Percentiles rank a stretch among this genome's conserved stretches.
These are phyloP conservation scores for Clinocottus analis DNA, from an alignment of 2,113 vertebrate genomes.

Conservation along the genomic window DNA sequence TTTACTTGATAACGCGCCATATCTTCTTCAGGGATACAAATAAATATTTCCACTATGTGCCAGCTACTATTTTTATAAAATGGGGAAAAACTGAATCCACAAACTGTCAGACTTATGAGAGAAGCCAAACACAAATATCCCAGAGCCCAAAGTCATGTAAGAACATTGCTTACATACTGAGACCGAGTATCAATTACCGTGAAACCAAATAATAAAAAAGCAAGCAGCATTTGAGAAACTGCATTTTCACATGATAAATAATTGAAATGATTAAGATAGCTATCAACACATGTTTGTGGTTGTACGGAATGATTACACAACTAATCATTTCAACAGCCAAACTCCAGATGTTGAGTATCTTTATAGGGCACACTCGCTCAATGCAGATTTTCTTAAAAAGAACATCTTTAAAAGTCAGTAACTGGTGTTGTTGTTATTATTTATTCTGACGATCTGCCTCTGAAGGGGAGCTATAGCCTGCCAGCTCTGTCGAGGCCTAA, in stretches of 20 bases:
- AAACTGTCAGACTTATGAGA: background rate
- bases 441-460: slow-evolving; percentile 9
- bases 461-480: background rate
- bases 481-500: background rate
- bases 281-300: background rate
- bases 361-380: background rate
- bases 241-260: background rate
- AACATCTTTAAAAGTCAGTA: background rate
- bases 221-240: background rate
- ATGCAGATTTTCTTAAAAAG: background rate
- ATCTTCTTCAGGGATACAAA: background rate
- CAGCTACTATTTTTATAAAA: background rate
- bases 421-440: slow-evolving; percentile 14
- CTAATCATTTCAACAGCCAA: background rate
- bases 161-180: background rate
- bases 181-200: background rate
- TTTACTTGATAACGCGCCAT: no score
- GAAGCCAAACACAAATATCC: background rate
- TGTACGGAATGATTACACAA: background rate
- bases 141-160: background rate
- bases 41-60: background rate
- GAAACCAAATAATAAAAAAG: background rate
- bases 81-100: background rate
- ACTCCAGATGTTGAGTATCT: background rate
- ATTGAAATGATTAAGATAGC: background rate